Percentiles rank a stretch among this genome's conserved stretches.
Conservation (phyloP, 2,113 vertebrate genomes). For the Callipepla squamata region DNA sequence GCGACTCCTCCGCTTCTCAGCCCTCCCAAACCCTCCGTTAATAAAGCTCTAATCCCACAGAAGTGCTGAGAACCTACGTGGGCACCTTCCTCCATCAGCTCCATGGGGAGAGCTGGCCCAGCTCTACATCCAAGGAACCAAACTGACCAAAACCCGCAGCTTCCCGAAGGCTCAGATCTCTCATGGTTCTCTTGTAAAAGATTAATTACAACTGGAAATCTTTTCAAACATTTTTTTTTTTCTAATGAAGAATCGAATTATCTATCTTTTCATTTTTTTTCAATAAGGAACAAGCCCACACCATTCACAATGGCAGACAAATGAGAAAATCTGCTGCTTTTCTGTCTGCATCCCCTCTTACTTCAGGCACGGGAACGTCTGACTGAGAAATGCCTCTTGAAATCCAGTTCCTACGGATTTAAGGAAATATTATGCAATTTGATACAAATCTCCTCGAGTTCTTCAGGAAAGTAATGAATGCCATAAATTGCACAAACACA, state of each 20-base stretch:
- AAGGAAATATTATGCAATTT: neutral
- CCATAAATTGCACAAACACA: conserved; percentile 26
- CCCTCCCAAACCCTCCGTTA: neutral
- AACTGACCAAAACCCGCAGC: neutral
- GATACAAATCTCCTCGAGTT: conserved; percentile 47
- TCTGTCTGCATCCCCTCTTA: neutral
- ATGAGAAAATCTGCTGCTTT: rapidly evolving
- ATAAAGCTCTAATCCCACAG: neutral
- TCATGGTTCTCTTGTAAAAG: neutral
- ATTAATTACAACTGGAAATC: neutral
- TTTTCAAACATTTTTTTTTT: neutral
- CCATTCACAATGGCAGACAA: neutral
- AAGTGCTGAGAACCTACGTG: neutral
- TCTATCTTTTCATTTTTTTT: neutral
- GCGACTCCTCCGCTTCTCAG: neutral
- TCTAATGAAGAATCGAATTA: neutral
- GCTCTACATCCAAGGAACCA: neutral
- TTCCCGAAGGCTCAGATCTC: neutral
- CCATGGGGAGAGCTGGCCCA: neutral
- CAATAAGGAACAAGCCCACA: neutral
- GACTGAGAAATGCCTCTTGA: neutral
- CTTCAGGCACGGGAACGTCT: conserved; percentile 19
- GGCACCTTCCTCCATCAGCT: neutral
- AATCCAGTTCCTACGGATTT: neutral
- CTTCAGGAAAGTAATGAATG: neutral